A percentile compares a stretch with the other conserved stretches of the same genome.
These are phyloP conservation scores for Myotis vivesi DNA, from an alignment of 2,797 vertebrate species.

Conservation along the genomic window DNA sequence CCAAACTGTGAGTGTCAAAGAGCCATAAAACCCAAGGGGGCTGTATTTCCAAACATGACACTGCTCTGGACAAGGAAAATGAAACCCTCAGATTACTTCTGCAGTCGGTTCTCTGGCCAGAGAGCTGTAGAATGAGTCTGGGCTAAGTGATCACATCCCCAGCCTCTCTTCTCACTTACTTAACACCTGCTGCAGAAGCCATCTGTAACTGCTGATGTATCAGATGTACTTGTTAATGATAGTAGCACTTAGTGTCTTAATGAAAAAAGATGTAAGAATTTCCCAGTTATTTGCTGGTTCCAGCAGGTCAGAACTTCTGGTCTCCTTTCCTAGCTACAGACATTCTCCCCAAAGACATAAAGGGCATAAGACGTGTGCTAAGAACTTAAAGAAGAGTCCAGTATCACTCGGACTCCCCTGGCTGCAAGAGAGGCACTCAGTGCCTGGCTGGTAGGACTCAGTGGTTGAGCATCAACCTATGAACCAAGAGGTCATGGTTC, in stretches of 20 bases:
- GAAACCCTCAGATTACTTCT: neutral
- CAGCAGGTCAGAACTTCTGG: neutral
- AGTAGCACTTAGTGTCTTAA: neutral
- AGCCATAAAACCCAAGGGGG: slow-evolving; percentile 20
- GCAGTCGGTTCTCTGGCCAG: rapidly evolving
- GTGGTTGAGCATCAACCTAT: no score
- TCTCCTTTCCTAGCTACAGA: neutral
- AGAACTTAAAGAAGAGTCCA: neutral
- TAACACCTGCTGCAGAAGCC: neutral
- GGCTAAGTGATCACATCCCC: neutral
- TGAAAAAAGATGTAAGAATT: neutral
- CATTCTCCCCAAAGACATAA: neutral
- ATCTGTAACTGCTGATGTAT: neutral
- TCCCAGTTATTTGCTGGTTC: neutral
- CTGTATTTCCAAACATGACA: neutral
- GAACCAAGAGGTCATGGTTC: no score
- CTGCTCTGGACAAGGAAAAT: neutral
- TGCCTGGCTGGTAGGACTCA: no score
- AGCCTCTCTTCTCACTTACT: neutral
- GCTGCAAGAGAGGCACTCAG: neutral
- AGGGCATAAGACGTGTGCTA: no score
- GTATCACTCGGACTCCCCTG: neutral
- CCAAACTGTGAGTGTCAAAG: slow-evolving; percentile 13
- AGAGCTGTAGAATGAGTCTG: neutral
- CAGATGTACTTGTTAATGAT: neutral